Evolutionary conservation across 2,113 vertebrate species (phyloP), one percentile per base, ranked within the genome.

Genomic region (Chunga burmeisteri): DNA sequence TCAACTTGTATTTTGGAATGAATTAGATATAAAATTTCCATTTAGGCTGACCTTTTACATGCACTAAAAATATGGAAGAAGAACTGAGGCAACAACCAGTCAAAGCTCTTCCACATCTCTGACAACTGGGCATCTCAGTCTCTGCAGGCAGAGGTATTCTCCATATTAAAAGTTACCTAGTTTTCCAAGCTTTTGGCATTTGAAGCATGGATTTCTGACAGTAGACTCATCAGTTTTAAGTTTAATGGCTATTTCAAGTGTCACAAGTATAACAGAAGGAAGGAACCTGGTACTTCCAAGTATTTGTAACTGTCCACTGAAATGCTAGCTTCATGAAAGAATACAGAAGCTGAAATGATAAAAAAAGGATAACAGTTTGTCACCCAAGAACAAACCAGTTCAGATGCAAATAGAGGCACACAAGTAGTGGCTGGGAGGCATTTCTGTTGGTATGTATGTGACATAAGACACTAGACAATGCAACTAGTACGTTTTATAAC

Each of bases 1-100:
- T 91, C 56, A 94, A 79, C 19, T 87, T 44, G 1, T 92, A 90
- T 94, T 95, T 94, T 94, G 77, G 83, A 96, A 94, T 87, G 73
- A 77, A 44, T 83, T 72, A 81, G 56, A 88, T 68, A 86, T 0
- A 81, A 46, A 81, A 79, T 95, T 96, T 97, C 94, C 95, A 92
- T 59, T 86, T 52, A 88, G 8, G 16, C 66, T 79, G 13, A 86
- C 44, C 6, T 94, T 93, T 62, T 46, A 79, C 8, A 91, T 7
- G 20, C 34, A 59, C 23, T 23, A 74, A 94, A 96, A 88, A 86
- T 7, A 94, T 0, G 29, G 62, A 95, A 74, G 42, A 68, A 75
- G 3, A 47, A 89, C 18, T 23, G 30, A 90, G 88, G 34, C 9
- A 83, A 71, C 38, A 73, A 80, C 9, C 10, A 74, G 13, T 34